Conservation (phyloP, 2,888 invertebrate species). For the Mythimna vitellina region DNA sequence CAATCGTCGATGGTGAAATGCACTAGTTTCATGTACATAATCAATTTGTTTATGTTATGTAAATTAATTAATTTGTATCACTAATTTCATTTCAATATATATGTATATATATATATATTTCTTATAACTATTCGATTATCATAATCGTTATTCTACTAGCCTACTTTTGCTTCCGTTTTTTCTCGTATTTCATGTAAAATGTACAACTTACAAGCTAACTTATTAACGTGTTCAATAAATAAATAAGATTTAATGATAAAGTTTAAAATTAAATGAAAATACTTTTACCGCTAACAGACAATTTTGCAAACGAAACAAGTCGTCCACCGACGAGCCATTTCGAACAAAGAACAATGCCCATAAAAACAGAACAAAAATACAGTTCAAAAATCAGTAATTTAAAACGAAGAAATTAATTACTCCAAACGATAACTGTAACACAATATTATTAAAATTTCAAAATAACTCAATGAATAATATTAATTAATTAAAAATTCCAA, state of each 20-base stretch:
- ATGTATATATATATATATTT: background rate
- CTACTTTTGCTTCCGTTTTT: background rate
- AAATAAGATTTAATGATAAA: background rate
- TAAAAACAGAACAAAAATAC: background rate
- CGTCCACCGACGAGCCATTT: background rate
- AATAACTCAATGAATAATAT: background rate
- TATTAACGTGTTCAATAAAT: background rate
- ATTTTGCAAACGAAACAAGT: background rate
- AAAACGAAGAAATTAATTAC: background rate
- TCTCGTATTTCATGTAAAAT: conserved; percentile 1
- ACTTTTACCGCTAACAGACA: background rate
- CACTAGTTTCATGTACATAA: background rate
- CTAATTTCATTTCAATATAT: conserved; percentile 23
- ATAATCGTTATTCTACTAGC: background rate
- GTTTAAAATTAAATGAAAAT: background rate
- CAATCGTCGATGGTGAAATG: no score
- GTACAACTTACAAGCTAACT: conserved; percentile 25
- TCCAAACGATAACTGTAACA: background rate
- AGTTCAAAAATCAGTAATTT: background rate
- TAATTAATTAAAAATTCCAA: background rate
- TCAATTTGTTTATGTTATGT: background rate
- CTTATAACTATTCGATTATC: background rate
- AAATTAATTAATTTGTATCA: background rate
- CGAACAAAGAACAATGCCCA: background rate
- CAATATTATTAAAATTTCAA: background rate